Base-by-base conservation (phyloP, 2,113 vertebrate genomes). In the Microtus pennsylvanicus region DNA sequence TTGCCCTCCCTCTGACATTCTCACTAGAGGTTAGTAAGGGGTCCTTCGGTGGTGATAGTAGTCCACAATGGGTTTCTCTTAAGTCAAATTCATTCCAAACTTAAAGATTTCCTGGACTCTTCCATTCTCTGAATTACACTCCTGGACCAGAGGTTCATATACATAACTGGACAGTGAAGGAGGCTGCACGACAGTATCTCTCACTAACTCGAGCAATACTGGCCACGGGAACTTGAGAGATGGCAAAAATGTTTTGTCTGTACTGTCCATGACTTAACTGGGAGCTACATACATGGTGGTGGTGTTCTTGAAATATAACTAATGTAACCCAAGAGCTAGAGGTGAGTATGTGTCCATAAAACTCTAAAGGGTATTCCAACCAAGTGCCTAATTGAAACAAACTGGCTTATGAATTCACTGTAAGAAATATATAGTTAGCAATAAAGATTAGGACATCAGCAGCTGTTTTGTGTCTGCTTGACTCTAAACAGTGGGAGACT, bases 341-440 rank as follows among this genome's bases (percentile, higher is more conserved):
- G 85, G 67, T 52, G 78, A 75, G 5, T 14, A 9, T 26, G 28
- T 35, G 80, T 30, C 12, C 83, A 65, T 21, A 85, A 9, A 92
- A 30, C 24, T 88, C 72, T 55, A 96, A 9, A 89, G 28, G 35
- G 22, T 69, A 16, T 5, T 52, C 7, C 77, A 45, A 88, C 30
- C 85, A 95, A 86, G 35, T 91, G 77, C 93, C 8, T 95, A 74
- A 95, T 69, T 90, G 87, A 87, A 96, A 92, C 72, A 91, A 10
- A 80, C 7, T 55, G 26, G 26, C 63, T 95, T 83, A 81, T 52
- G 30, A 58, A 89, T 75, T 89, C 94, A 96, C 35, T 87, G 7
- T 38, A 96, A 97, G 33, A 94, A 87, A 91, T 50, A 96, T 26
- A 87, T n/a, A 69, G 12, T 76, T 87, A 75, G 55, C 58, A 92